Conservation (phyloP, 2,113 vertebrate genomes). For the Takifugu flavidus region DNA sequence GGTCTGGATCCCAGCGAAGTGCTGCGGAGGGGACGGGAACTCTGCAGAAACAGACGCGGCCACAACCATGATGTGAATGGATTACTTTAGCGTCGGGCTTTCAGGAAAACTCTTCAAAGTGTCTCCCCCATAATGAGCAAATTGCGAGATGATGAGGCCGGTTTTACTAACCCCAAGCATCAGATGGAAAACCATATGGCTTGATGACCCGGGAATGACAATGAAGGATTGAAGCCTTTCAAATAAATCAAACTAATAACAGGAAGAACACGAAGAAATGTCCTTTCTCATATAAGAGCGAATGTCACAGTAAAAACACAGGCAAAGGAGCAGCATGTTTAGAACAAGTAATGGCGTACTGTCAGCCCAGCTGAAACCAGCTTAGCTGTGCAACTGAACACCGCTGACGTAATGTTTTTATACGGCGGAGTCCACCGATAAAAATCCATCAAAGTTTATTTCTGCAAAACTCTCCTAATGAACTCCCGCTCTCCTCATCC, state of each 20-base stretch:
- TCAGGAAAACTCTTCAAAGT: neutral
- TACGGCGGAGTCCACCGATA: constrained; percentile 50
- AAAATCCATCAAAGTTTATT: constrained; percentile 48
- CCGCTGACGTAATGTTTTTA: constrained; percentile 32
- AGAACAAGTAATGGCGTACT: too few species aligned
- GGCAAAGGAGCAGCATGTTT: too few species aligned
- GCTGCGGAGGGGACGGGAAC: neutral
- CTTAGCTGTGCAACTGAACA: constrained; percentile 25
- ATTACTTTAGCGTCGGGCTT: neutral
- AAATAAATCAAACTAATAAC: too few species aligned
- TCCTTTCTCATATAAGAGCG: too few species aligned
- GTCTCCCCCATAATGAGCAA: neutral
- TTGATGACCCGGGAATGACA: too few species aligned
- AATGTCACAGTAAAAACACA: neutral
- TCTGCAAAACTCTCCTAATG: constrained; percentile 51
- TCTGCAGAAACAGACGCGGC: neutral
- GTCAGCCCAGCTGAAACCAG: neutral
- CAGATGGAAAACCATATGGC: too few species aligned
- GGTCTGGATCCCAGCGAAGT: neutral
- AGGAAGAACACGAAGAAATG: neutral
- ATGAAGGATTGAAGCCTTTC: too few species aligned
- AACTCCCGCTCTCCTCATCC: constrained; percentile 61
- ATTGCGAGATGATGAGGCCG: too few species aligned
- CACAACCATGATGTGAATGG: neutral
- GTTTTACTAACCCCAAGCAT: too few species aligned